These are phyloP conservation scores for Oasisia sp. DNA, from an alignment of 2,888 invertebrate species.

Conservation along the genomic window DNA sequence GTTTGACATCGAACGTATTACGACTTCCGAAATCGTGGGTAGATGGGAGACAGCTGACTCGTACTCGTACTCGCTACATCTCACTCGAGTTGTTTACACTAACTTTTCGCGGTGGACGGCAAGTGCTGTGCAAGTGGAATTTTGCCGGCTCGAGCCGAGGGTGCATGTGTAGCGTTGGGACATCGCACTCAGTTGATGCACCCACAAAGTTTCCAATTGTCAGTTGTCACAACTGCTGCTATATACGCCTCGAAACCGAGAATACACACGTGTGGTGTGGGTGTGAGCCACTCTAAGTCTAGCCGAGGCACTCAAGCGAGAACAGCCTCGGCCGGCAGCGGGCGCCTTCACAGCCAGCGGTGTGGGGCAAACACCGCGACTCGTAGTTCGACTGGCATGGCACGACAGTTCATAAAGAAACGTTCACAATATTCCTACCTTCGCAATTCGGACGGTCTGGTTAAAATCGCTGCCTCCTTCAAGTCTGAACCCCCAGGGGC, in stretches of 20 bases:
- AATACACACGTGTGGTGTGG: neutral
- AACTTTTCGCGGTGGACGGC: neutral
- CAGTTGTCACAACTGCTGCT: neutral
- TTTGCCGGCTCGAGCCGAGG: neutral
- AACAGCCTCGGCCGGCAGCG: neutral
- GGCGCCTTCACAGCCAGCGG: neutral
- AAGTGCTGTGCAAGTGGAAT: neutral
- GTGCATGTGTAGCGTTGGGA: neutral
- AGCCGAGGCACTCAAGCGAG: neutral
- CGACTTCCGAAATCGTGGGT: neutral
- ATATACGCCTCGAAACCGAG: neutral
- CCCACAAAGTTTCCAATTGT: neutral
- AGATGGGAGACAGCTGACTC: neutral
- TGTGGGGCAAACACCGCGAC: neutral
- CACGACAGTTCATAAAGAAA: neutral
- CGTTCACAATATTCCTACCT: constrained; percentile 41
- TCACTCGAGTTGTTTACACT: neutral
- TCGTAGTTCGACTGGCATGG: neutral
- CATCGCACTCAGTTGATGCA: neutral
- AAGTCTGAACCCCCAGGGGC: constrained; percentile 91
- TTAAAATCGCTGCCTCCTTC: constrained; percentile 84
- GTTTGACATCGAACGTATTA: neutral
- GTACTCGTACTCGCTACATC: neutral
- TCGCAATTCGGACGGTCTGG: constrained; percentile 78
- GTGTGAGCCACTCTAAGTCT: neutral